Conservation (phyloP, 2,797 vertebrate species). For the Halcyon leucocephala region DNA sequence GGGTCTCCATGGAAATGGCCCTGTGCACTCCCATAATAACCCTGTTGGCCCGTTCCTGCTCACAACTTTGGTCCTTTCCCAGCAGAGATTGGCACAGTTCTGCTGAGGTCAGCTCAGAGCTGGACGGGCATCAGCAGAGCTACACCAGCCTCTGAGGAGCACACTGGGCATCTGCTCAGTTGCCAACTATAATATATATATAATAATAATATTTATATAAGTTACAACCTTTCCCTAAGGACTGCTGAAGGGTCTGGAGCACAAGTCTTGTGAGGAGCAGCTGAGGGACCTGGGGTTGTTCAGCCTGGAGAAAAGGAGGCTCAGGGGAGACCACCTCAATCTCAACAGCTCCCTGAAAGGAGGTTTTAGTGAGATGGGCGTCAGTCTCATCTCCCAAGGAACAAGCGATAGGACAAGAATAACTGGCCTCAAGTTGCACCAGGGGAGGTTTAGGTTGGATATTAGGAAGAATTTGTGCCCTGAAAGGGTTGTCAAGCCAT, state of each 20-base stretch:
- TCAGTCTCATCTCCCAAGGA: neutral
- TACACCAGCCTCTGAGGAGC: neutral
- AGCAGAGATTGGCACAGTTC: neutral
- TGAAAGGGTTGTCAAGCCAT: neutral
- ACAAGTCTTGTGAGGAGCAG: neutral
- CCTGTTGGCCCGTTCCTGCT: rapidly evolving
- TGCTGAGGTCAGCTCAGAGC: neutral
- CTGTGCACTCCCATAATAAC: neutral
- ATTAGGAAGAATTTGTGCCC: neutral
- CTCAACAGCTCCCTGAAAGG: neutral
- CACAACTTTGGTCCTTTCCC: neutral
- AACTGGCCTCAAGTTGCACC: neutral
- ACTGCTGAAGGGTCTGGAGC: neutral
- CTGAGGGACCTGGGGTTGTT: neutral
- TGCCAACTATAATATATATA: neutral
- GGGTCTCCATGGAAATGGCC: neutral
- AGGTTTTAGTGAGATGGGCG: neutral
- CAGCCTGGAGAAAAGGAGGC: neutral
- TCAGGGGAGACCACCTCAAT: neutral
- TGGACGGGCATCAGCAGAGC: neutral
- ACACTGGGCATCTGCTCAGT: neutral
- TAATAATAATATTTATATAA: neutral
- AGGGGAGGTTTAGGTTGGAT: neutral
- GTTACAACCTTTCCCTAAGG: neutral
- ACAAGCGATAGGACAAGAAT: neutral